phyloP scores from a whole-genome alignment of 2,113 vertebrate genomes.

The Phaetusa simplex region DNA sequence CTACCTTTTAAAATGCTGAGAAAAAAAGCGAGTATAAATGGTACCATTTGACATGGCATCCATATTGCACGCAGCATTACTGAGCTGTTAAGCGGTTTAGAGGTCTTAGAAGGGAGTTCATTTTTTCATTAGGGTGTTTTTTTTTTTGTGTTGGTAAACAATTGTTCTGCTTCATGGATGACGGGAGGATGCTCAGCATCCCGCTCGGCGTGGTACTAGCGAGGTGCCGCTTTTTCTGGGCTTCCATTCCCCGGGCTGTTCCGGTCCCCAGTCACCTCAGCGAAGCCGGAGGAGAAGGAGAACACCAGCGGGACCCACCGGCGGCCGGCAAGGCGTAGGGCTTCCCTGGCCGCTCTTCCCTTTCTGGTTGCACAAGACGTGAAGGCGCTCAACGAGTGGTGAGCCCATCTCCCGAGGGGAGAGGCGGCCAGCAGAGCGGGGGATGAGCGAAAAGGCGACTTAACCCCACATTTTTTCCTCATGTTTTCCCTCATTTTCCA shows the following conservation, averaged over 20 bases:
- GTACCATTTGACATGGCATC: neutral
- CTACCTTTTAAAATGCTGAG: neutral
- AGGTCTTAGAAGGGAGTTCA: neutral
- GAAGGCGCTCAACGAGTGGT: neutral
- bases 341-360: neutral
- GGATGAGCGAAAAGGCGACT: neutral
- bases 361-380: neutral
- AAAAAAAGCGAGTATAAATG: neutral
- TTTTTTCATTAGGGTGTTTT: neutral
- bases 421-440: neutral
- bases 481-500: too few relatives aligned
- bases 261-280: neutral
- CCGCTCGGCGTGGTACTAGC: too few relatives aligned
- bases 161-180: rapidly evolving
- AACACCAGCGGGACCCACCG: neutral
- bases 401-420: neutral
- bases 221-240: neutral
- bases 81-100: neutral
- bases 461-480: neutral
- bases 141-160: neutral
- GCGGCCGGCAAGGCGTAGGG: neutral
- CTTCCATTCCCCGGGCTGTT: neutral
- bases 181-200: neutral
- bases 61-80: neutral
- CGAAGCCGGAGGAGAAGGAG: neutral